These are phyloP conservation scores for Tineola bisselliella DNA, from an alignment of 2,888 invertebrate genomes.

Conservation along the genomic window DNA sequence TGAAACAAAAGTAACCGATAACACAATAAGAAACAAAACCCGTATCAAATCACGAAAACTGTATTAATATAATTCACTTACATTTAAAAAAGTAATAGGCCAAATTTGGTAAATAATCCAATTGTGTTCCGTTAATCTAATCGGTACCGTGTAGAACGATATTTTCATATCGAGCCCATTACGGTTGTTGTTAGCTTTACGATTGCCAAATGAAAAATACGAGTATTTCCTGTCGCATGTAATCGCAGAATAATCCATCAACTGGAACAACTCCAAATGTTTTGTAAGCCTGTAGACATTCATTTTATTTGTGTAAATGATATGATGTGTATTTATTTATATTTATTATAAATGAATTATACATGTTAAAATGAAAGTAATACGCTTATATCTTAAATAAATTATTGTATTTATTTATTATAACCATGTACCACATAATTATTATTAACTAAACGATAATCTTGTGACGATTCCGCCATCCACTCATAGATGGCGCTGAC, in stretches of 20 bases:
- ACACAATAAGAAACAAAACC: not conserved
- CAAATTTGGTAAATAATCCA: conserved; percentile 57
- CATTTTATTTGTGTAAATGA: too few relatives aligned
- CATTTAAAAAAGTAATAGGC: conserved; percentile 35
- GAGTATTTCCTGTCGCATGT: conserved; percentile 57
- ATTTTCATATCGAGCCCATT: conserved; percentile 43
- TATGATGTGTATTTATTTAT: too few relatives aligned
- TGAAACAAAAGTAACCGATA: not conserved
- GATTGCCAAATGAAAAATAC: conserved; percentile 65
- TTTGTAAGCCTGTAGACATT: not conserved
- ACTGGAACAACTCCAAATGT: conserved; percentile 33
- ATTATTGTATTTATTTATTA: too few relatives aligned
- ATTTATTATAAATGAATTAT: too few relatives aligned
- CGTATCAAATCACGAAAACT: not conserved
- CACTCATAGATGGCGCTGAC: too few relatives aligned
- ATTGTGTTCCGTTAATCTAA: conserved; percentile 60
- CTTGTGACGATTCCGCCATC: too few relatives aligned
- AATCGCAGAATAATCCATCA: conserved; percentile 63
- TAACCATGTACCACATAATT: too few relatives aligned
- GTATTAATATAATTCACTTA: not conserved
- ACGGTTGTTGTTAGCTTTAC: conserved; percentile 28
- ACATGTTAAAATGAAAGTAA: too few relatives aligned
- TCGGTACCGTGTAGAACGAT: conserved; percentile 56
- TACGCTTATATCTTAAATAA: too few relatives aligned
- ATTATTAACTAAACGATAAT: too few relatives aligned